These are phyloP conservation scores for Siniperca chuatsi DNA, from an alignment of 2,113 vertebrate genomes.

Conservation along the genomic window DNA sequence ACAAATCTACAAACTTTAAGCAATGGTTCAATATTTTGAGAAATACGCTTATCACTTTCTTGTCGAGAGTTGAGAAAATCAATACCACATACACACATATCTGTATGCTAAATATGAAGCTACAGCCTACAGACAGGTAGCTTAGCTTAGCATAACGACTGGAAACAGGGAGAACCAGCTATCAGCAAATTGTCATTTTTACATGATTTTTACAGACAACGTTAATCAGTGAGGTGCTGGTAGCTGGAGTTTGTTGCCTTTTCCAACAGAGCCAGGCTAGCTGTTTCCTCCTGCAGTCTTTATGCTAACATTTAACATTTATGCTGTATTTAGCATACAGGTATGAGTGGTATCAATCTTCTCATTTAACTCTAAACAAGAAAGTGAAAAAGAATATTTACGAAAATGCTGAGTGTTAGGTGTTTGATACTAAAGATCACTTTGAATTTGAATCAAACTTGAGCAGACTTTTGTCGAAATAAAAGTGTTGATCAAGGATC, in stretches of 20 bases:
- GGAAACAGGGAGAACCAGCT: neutral
- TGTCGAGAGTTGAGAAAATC: neutral
- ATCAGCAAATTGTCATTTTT: neutral
- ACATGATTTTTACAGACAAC: neutral
- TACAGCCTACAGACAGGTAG: neutral
- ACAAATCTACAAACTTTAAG: conserved; percentile 7
- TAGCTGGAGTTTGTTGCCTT: neutral
- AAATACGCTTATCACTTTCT: neutral
- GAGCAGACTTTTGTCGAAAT: conserved; percentile 5
- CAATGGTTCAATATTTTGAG: conserved; percentile 2
- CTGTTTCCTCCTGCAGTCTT: neutral
- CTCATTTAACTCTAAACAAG: neutral
- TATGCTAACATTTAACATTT: neutral
- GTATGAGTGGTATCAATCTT: neutral
- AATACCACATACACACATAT: neutral
- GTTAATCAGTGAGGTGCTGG: neutral
- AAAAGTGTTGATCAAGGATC: neutral
- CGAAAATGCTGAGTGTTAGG: neutral
- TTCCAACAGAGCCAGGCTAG: neutral
- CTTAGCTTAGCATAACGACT: conserved; percentile 11
- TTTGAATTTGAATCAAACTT: neutral
- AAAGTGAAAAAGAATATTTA: neutral
- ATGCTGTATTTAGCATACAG: neutral
- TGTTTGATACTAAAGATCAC: neutral
- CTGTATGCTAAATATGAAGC: neutral